Conservation (phyloP, 2,113 vertebrate species). For the Nothocercus nigrocapillus region DNA sequence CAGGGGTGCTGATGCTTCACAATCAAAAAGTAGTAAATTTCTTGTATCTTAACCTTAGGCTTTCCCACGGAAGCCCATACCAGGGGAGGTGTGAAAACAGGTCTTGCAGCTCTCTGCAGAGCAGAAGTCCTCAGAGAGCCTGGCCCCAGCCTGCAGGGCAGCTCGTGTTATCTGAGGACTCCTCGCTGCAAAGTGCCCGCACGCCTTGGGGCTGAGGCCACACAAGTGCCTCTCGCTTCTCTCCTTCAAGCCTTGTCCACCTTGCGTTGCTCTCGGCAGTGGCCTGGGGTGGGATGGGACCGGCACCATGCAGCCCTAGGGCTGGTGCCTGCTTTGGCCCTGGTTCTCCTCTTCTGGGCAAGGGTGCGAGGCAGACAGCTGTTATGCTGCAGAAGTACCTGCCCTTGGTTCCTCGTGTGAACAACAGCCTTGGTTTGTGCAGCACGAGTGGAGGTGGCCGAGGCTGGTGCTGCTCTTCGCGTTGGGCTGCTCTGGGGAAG, state of each 20-base stretch:
- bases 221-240: not conserved
- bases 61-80: not conserved
- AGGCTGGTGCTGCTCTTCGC: too few relatives aligned
- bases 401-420: too few relatives aligned
- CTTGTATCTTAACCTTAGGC: not conserved
- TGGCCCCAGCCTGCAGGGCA: not conserved
- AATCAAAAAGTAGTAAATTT: fast-evolving
- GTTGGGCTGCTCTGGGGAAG: too few relatives aligned
- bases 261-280: not conserved
- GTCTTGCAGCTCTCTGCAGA: not conserved
- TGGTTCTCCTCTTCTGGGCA: too few relatives aligned
- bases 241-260: not conserved
- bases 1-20: not conserved
- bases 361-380: too few relatives aligned
- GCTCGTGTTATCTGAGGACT: not conserved
- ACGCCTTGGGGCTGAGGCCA: not conserved
- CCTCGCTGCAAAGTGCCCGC: fast-evolving
- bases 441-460: too few relatives aligned
- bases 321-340: too few relatives aligned
- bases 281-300: not conserved
- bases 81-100: not conserved
- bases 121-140: not conserved
- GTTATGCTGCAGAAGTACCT: too few relatives aligned
- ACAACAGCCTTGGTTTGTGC: too few relatives aligned
- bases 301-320: too few relatives aligned